Evolutionary conservation across 2,797 vertebrate species (phyloP).

Genomic region (Oreonectes daqikongensis): DNA sequence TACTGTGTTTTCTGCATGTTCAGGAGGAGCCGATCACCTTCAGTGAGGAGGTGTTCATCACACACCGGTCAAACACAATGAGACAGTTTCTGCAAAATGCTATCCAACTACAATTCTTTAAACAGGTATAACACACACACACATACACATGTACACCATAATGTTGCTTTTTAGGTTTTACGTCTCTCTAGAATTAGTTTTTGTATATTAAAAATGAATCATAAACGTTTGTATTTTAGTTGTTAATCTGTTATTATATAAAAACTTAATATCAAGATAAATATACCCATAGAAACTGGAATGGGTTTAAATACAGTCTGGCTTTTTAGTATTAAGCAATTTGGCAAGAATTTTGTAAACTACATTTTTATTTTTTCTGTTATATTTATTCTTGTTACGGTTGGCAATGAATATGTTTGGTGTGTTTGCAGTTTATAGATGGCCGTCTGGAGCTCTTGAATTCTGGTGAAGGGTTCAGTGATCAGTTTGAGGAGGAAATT

Average conservation of each 20-base stretch:
- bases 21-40: conserved; percentile 97
- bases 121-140: conserved; percentile 81
- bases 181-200: background rate
- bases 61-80: conserved; percentile 93
- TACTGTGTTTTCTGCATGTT: conserved; percentile 15
- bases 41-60: conserved; percentile 89
- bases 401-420: background rate
- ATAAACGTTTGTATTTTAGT: too few species aligned
- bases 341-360: too few species aligned
- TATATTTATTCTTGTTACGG: background rate
- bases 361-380: too few species aligned
- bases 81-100: conserved; percentile 94
- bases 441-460: conserved; percentile 93
- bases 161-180: too few species aligned
- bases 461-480: conserved; percentile 93
- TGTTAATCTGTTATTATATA: too few species aligned
- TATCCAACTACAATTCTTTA: conserved; percentile 96
- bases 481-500: conserved; percentile 97
- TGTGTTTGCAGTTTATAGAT: conserved; percentile 87
- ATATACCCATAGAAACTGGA: too few species aligned
- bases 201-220: background rate
- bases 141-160: background rate
- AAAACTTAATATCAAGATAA: too few species aligned
- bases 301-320: too few species aligned
- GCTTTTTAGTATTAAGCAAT: too few species aligned